Evolutionary conservation across 2,888 invertebrate genomes (phyloP).

Genomic region (Leistus spinibarbis): DNA sequence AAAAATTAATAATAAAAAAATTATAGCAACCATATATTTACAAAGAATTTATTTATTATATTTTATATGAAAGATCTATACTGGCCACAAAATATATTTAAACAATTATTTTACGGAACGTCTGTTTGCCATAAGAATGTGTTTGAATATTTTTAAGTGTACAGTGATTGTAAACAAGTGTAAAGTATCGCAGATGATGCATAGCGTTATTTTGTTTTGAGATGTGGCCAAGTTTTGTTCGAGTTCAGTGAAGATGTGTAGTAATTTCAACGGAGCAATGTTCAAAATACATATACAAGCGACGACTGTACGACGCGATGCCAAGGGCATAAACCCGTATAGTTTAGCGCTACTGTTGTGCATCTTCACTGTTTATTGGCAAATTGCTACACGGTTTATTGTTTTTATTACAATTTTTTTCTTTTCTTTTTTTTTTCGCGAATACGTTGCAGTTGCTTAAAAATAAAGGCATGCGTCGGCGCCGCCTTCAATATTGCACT

Average conservation of each 20-base stretch:
- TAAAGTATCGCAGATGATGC: neutral
- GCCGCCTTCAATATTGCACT: no score
- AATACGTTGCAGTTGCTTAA: neutral
- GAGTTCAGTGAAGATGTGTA: neutral
- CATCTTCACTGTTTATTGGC: slow-evolving; percentile 16
- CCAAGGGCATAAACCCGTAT: slow-evolving; percentile 10
- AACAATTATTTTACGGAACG: no score
- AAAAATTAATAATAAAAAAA: no score
- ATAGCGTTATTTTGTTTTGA: neutral
- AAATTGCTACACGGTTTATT: slow-evolving; percentile 17
- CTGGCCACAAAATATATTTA: no score
- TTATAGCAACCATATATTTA: no score
- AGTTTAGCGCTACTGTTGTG: neutral
- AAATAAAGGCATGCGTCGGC: neutral
- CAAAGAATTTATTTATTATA: no score
- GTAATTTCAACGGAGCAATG: neutral
- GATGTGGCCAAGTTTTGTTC: neutral
- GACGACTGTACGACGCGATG: neutral
- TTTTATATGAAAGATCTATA: no score
- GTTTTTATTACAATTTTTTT: slow-evolving; percentile 1
- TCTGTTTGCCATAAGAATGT: no score
- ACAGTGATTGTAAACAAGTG: no score
- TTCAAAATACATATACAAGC: neutral
- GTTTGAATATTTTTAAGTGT: no score
- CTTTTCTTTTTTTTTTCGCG: neutral